Conservation (phyloP, 2,113 vertebrate species). For the Channa maculata region DNA sequence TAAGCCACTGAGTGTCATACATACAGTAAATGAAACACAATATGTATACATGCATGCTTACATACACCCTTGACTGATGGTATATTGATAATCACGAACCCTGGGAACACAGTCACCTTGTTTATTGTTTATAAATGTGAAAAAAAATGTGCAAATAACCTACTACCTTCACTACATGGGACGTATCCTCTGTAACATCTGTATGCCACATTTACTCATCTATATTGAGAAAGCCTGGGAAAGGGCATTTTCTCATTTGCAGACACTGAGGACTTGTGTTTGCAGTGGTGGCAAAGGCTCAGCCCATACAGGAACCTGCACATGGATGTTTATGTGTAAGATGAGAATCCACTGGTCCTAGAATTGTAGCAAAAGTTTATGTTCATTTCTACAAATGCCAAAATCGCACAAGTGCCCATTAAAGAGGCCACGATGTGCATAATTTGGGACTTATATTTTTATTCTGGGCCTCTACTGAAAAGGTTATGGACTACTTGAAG, state of each 20-base stretch:
- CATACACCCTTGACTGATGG: too few relatives aligned
- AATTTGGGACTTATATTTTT: too few relatives aligned
- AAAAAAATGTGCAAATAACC: background rate
- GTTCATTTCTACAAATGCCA: too few relatives aligned
- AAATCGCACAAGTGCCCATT: too few relatives aligned
- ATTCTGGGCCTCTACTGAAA: too few relatives aligned
- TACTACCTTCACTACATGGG: background rate
- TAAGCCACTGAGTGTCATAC: slow-evolving; percentile 6
- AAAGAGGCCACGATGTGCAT: too few relatives aligned
- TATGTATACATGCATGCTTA: background rate
- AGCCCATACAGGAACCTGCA: too few relatives aligned
- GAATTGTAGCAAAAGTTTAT: too few relatives aligned
- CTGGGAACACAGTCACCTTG: background rate
- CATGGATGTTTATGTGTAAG: too few relatives aligned
- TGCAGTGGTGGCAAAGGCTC: too few relatives aligned
- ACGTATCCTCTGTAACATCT: slow-evolving; percentile 35
- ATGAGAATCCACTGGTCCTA: too few relatives aligned
- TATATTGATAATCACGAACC: slow-evolving; percentile 9
- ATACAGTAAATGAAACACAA: background rate
- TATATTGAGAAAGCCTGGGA: slow-evolving; percentile 25
- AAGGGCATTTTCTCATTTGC: slow-evolving; percentile 12
- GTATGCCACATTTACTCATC: slow-evolving; percentile 11
- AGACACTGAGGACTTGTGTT: background rate
- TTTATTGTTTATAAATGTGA: background rate
- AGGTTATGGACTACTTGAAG: too few relatives aligned